Conservation (phyloP, 1,140 invertebrate genomes). For the Pseudomyrmex concolor region DNA sequence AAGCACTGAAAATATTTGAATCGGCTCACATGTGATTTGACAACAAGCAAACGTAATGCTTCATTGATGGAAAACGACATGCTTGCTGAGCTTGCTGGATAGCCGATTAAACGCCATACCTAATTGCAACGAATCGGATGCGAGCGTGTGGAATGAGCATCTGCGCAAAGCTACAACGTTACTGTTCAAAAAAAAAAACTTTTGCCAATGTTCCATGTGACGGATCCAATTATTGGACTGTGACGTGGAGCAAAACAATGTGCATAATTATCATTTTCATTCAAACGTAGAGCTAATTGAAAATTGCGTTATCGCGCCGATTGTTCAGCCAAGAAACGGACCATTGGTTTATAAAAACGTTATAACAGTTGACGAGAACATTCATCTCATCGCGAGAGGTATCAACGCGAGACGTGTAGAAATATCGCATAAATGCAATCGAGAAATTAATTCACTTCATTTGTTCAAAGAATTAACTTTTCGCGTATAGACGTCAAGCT, state of each 20-base stretch:
- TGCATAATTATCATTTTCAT: conserved; percentile 51
- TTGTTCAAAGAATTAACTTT: not conserved
- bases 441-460: conserved; percentile 11
- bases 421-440: not conserved
- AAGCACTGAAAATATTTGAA: conserved; percentile 34
- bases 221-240: conserved; percentile 50
- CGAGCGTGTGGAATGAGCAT: conserved; percentile 29
- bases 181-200: conserved; percentile 39
- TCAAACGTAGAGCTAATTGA: conserved; percentile 29
- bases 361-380: conserved; percentile 26
- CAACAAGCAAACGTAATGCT: conserved; percentile 66
- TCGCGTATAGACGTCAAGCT: not conserved
- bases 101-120: conserved; percentile 57
- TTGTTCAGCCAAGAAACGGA: conserved; percentile 18
- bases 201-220: conserved; percentile 41
- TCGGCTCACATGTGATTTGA: conserved; percentile 62
- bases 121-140: conserved; percentile 54
- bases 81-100: conserved; percentile 21
- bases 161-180: conserved; percentile 17
- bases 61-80: conserved; percentile 52
- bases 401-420: not conserved
- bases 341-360: conserved; percentile 39
- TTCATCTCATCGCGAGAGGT: not conserved
- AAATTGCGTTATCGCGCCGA: conserved; percentile 36
- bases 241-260: conserved; percentile 38